phyloP scores from a whole-genome alignment of 2,797 vertebrate species.

The Trachurus trachurus region DNA sequence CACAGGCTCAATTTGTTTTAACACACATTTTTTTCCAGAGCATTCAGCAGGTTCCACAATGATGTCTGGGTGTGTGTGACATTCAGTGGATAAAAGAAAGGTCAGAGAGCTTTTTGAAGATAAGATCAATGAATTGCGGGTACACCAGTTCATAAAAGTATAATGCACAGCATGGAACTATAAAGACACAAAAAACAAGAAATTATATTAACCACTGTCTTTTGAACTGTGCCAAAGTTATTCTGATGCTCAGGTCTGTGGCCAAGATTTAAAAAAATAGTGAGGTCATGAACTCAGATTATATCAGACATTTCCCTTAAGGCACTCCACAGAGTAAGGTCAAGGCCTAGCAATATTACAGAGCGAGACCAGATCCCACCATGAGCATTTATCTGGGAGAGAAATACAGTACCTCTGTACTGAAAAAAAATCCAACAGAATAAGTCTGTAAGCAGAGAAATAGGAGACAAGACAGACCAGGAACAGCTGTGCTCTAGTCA shows the following conservation, averaged over 20 bases:
- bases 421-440: no score
- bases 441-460: no score
- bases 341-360: no score
- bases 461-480: no score
- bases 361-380: no score
- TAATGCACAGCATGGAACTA: neutral
- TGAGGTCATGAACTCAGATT: no score
- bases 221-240: neutral
- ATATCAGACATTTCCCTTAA: no score
- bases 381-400: no score
- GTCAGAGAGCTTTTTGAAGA: slow-evolving; percentile 48
- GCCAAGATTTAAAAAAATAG: neutral
- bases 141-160: neutral
- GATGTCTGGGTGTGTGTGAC: slow-evolving; percentile 50
- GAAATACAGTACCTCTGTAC: no score
- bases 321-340: no score
- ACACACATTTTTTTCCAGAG: neutral
- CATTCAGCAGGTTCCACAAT: slow-evolving; percentile 1
- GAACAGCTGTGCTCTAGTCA: no score
- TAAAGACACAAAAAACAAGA: neutral
- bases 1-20: neutral
- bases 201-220: neutral
- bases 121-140: slow-evolving; percentile 44
- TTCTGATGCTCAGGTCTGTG: neutral
- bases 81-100: slow-evolving; percentile 67